phyloP scores from a whole-genome alignment of 2,888 invertebrate species.

The Xestia rhomboidea region DNA sequence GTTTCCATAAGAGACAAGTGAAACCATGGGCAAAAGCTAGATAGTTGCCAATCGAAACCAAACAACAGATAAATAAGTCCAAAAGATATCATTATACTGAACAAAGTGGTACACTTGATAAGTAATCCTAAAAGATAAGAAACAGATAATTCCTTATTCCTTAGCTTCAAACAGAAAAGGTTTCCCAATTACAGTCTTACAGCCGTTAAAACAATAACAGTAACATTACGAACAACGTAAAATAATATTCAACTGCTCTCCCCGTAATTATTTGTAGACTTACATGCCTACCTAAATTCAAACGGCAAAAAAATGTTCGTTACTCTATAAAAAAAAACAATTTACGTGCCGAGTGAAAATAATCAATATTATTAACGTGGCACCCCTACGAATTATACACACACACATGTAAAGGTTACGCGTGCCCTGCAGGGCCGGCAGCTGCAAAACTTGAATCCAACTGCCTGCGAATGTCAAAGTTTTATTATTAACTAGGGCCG shows the following conservation, averaged over 20 bases:
- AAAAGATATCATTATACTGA: neutral
- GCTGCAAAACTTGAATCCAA: slow-evolving; percentile 88
- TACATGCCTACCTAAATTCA: slow-evolving; percentile 33
- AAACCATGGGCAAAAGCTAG: neutral
- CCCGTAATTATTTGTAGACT: slow-evolving; percentile 35
- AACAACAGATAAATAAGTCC: neutral
- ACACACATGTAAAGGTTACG: slow-evolving; percentile 68
- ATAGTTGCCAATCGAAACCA: neutral
- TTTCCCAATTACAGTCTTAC: slow-evolving; percentile 37
- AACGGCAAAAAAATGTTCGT: slow-evolving; percentile 57
- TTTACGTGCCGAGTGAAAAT: slow-evolving; percentile 60
- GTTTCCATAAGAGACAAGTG: too few species aligned
- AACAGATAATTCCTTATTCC: slow-evolving; percentile 22
- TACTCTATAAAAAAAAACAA: slow-evolving; percentile 58
- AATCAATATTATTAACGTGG: slow-evolving; percentile 66
- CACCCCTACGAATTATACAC: slow-evolving; percentile 67
- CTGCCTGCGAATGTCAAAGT: slow-evolving; percentile 84
- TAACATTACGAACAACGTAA: slow-evolving; percentile 50
- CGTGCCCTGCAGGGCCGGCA: slow-evolving; percentile 79
- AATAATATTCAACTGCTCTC: slow-evolving; percentile 29
- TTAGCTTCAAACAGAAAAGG: slow-evolving; percentile 48
- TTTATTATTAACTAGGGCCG: slow-evolving; percentile 73
- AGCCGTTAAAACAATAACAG: slow-evolving; percentile 47
- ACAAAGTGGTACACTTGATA: slow-evolving; percentile 18
- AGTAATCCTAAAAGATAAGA: slow-evolving; percentile 38